phyloP scores from a whole-genome alignment of 1,140 invertebrate genomes.

The Ceratitis capitata region DNA sequence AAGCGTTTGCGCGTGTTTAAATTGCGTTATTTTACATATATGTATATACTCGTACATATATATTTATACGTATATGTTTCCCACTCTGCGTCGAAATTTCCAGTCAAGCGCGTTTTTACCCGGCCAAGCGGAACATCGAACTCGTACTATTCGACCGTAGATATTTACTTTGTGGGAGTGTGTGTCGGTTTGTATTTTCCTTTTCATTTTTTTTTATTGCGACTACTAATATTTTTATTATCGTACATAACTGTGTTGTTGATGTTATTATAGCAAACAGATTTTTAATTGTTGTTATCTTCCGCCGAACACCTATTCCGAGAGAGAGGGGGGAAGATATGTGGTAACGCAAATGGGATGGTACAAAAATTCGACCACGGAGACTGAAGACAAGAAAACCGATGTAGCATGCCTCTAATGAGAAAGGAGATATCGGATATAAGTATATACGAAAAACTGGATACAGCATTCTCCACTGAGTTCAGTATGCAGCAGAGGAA shows the following conservation, averaged over 20 bases:
- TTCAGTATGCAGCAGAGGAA: too few relatives aligned
- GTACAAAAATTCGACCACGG: too few relatives aligned
- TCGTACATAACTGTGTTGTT: too few relatives aligned
- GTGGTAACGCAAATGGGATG: too few relatives aligned
- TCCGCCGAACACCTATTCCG: too few relatives aligned
- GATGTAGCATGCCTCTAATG: too few relatives aligned
- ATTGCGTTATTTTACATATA: background rate
- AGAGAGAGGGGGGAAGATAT: too few relatives aligned
- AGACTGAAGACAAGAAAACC: too few relatives aligned
- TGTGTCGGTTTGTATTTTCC: background rate
- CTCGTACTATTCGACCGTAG: background rate
- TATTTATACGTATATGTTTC: background rate
- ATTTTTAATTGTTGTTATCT: background rate
- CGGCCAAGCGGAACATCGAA: conserved; percentile 48
- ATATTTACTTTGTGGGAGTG: background rate
- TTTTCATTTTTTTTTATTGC: background rate
- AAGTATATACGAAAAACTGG: too few relatives aligned
- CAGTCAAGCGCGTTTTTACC: conserved; percentile 55
- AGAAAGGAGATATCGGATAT: too few relatives aligned
- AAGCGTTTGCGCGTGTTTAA: background rate
- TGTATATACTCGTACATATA: background rate
- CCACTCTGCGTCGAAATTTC: conserved; percentile 51
- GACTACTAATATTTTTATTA: background rate
- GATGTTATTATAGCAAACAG: background rate
- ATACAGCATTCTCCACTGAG: too few relatives aligned